These are phyloP conservation scores for Embiotoca jacksoni DNA, from an alignment of 2,113 vertebrate genomes.

Conservation along the genomic window DNA sequence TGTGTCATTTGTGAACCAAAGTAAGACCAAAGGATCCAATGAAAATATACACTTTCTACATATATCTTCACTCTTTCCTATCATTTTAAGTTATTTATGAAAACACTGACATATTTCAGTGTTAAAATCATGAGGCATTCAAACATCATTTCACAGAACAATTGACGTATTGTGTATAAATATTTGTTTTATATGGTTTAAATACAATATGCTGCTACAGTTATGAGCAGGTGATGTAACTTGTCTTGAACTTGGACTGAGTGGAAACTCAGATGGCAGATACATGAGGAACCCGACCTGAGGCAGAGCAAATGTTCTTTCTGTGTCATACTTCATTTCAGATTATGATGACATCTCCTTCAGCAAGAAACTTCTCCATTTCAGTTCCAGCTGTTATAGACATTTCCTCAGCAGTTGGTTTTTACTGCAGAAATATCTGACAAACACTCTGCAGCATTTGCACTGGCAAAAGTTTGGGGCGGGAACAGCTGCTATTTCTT, in stretches of 20 bases:
- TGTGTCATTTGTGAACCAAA: background rate
- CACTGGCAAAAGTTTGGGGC: background rate
- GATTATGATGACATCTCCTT: background rate
- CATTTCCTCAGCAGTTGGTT: background rate
- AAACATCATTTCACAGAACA: background rate
- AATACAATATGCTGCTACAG: no score
- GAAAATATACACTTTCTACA: background rate
- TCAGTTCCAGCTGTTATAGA: background rate
- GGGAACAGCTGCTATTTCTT: background rate
- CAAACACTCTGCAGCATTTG: background rate
- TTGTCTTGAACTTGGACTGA: background rate
- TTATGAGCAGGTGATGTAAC: background rate
- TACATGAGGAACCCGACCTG: slow-evolving; percentile 19
- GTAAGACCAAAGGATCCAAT: background rate
- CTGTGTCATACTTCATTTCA: slow-evolving; percentile 11
- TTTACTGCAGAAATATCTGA: background rate
- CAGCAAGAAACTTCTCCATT: background rate
- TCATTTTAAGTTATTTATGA: background rate
- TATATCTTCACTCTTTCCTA: background rate
- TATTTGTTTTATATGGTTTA: no score
- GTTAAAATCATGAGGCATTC: background rate
- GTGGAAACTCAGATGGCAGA: slow-evolving; percentile 7
- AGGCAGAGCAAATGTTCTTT: background rate
- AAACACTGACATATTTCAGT: background rate
- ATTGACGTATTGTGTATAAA: background rate